A percentile compares a stretch with the other conserved stretches of the same genome.
phyloP scores from a whole-genome alignment of 2,888 invertebrate species.

The Meghimatium bilineatum region DNA sequence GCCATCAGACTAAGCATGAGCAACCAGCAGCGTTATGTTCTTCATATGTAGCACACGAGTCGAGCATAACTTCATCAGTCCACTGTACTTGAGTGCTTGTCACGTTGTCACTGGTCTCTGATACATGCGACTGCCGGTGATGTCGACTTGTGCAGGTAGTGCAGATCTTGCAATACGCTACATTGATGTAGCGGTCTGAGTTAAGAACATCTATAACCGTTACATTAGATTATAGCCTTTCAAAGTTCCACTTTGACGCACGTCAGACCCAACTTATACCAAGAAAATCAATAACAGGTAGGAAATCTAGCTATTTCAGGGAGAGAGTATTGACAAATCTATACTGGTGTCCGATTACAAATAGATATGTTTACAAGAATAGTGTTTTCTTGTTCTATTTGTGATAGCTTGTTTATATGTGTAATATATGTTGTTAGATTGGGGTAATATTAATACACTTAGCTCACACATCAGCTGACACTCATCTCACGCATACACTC shows the following conservation, averaged over 20 bases:
- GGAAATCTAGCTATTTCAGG: slow-evolving; percentile 5
- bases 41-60: background rate
- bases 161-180: background rate
- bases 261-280: background rate
- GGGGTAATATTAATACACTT: no score
- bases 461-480: no score
- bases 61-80: background rate
- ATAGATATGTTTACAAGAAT: background rate
- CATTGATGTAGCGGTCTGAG: background rate
- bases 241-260: slow-evolving; percentile 30
- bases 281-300: background rate
- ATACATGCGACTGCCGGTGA: background rate
- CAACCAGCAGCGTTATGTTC: background rate
- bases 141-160: background rate
- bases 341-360: background rate
- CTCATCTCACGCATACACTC: no score
- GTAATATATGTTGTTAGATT: no score
- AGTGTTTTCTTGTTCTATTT: no score
- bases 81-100: background rate
- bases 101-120: background rate
- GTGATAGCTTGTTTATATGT: no score
- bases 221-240: background rate
- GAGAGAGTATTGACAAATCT: slow-evolving; percentile 4
- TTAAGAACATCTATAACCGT: background rate
- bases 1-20: background rate